Evolutionary conservation across 2,797 vertebrate species (phyloP), one percentile per base, ranked within the genome.

Genomic region (Takifugu rubripes): DNA sequence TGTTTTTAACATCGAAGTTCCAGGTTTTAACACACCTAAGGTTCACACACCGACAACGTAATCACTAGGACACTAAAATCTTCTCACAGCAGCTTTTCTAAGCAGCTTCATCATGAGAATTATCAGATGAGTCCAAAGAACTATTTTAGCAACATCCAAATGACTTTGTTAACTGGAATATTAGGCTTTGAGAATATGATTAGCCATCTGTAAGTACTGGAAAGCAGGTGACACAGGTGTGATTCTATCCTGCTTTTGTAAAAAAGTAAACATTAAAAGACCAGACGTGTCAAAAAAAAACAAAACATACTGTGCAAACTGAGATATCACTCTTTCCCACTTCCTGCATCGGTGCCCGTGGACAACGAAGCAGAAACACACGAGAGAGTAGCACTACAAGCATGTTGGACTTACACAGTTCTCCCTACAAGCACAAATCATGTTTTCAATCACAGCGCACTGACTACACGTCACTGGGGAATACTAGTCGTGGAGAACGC

Each of bases 141-240:
- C 83, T 78, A 78, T 87, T 81, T 78, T 80, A 61, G 82, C 78
- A 78, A 71, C 70, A 49, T 82, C 80, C 62, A 83, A 84, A 86
- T 86, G 44, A 75, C 76, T 65, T 65, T 68, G 79, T 86, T 85
- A 87, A 90, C 87, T 79, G 72, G 75, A 85, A 76, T 84, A 88
- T 87, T 78, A 82, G 77, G 59, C 77, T 76, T 62, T 43, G 83
- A 77, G 78, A 84, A 84, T 77, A 87, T 85, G 75, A 86, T 85
- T 82, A 86, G 85, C 73, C 79, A 77, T 76, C 77, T 83, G 72
- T 81, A 81, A 82, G 75, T 85, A 75, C 78, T 81, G 78, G 43
- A 72, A 79, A 61, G 26, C 66, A 64, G 64, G 24, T 46, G 48
- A 55, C 25, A 46, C 49, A 55, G 49, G 42, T 43, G 42, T 43